Base-by-base conservation (phyloP, 2,888 invertebrate genomes). In the Hedya salicella region DNA sequence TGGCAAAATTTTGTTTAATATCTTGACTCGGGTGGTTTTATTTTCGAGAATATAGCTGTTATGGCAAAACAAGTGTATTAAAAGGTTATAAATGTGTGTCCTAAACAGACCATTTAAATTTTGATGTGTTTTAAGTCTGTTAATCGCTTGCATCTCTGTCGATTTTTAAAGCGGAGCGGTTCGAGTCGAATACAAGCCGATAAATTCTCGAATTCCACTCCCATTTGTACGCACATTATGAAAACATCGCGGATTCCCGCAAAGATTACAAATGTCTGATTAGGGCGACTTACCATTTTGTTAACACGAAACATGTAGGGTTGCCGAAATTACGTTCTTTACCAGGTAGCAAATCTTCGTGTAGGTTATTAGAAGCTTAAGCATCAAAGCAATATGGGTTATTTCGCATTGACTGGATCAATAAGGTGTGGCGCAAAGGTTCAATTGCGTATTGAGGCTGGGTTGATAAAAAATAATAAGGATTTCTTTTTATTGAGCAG, bases 251-350 rank as follows among this genome's bases (percentile, higher is more conserved):
- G 40, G 32, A 66, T 60, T 52, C 65, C 54, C 61, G 46, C 57
- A 52, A 65, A 66, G 66, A 66, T 66, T 66, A 66, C 66, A 61
- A 66, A 66, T 61, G 60, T 17, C 61, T 66, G 66, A 66, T 66
- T 66, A 66, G 48, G 65, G 21, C 57, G 30, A 46, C 46, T 30
- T 36, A 40, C 32, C 54, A 54, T 60, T 66, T 61, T 66, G 54
- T 13, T 40, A 54, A 60, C 60, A 40, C 61, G 21, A 42, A 66
- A 54, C 66, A 61, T 66, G 61, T 42, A 42, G 48, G 42, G 39
- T 60, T 52, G 53, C 61, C 60, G 53, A 48, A 52, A 64, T 57
- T 63, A 64, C 44, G 60, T 61, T 42, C 54, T 54, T 21, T 42
- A 42, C 53, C 65, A 61, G 66, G 65, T 65, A 65, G 65, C 44